Base-by-base conservation (phyloP, 2,888 invertebrate species). In the Danaus chrysippus region DNA sequence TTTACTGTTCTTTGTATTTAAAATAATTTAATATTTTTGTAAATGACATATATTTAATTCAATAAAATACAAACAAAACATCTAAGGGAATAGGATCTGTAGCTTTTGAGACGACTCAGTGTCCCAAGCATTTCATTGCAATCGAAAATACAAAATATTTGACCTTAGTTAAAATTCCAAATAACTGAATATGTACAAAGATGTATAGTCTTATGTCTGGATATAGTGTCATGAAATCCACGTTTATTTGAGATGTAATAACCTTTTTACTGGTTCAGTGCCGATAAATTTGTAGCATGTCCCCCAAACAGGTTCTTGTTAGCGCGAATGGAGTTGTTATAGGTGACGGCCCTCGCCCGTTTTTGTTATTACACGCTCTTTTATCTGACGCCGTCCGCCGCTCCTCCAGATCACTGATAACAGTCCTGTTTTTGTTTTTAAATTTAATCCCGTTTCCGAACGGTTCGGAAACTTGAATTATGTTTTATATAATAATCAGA, bases 251-350 rank as follows among this genome's bases (percentile, higher is more conserved):
- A 58, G 61, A 62, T 53, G 65, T 60, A 63, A 65, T 65, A 63
- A 61, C 58, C 63, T 67, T 67, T 67, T 65, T 63, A 58, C 55
- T 49, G 59, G 58, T 62, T 67, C 71, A 65, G 63, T 59, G 52
- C 62, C 62, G 67, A 68, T 68, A 68, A 68, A 62, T 58, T 66
- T 73, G 69, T 71, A 72, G 66, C 68, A 72, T 64, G 62, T 62
- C 66, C 64, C 70, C 68, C 66, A 73, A 78, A 81, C 83, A 71
- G 78, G 83, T 82, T 80, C 74, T 86, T 80, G 86, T 88, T 87
- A 86, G 83, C 83, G 79, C 79, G 82, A 76, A 89, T 89, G 86
- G 88, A 88, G 90, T 86, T 88, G 90, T 90, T 84, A 86, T 79
- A 84, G 77, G 76, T 77, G 81, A 73, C 74, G 76, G 72, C 76